phyloP scores from a whole-genome alignment of 2,888 invertebrate genomes.

The Emmelina monodactyla region DNA sequence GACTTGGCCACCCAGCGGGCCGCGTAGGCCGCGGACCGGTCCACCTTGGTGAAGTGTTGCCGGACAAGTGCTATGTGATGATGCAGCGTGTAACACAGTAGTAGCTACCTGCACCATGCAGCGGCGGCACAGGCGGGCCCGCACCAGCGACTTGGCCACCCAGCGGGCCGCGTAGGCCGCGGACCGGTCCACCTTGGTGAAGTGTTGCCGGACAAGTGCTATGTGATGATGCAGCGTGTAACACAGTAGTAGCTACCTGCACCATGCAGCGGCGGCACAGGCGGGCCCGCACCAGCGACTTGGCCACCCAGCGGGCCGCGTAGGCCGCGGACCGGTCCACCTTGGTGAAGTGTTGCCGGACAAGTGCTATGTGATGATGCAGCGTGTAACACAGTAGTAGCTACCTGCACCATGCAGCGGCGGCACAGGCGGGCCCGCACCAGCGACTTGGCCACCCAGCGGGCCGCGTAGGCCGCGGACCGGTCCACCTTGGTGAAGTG shows the following conservation, averaged over 20 bases:
- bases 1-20: neutral
- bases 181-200: neutral
- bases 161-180: neutral
- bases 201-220: neutral
- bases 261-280: neutral
- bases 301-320: neutral
- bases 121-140: neutral
- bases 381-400: no score
- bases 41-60: neutral
- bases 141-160: neutral
- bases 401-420: neutral
- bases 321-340: neutral
- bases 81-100: no score
- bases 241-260: no score
- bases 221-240: no score
- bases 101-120: neutral
- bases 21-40: neutral
- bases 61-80: no score
- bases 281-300: neutral
- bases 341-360: neutral
- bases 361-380: no score
- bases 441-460: neutral
- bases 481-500: neutral
- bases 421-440: neutral
- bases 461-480: neutral